Evolutionary conservation across 1,140 invertebrate species (phyloP).

Genomic region (Halesus radiatus): DNA sequence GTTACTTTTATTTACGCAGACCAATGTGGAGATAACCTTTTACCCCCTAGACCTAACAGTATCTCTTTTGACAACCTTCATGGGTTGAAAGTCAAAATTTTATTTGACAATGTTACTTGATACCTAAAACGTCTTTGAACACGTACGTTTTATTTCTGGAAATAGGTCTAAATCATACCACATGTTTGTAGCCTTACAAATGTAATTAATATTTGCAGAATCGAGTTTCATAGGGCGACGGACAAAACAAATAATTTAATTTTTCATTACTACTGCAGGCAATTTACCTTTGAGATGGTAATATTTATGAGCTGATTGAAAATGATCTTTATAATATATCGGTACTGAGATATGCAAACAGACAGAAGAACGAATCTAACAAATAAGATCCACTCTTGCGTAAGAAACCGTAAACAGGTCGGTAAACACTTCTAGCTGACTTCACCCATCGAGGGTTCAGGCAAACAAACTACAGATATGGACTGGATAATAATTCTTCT

Average conservation of each 20-base stretch:
- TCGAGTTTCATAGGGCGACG: no score
- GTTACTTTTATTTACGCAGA: neutral
- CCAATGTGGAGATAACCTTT: neutral
- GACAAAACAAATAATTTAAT: no score
- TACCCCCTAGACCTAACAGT: neutral
- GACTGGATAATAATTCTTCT: neutral
- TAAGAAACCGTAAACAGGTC: neutral
- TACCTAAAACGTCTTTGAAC: neutral
- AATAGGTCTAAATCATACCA: no score
- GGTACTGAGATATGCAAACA: neutral
- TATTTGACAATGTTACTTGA: neutral
- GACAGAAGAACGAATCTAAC: neutral
- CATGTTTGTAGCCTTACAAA: no score
- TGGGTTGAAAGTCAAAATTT: neutral
- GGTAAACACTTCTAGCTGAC: neutral
- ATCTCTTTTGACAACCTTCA: neutral
- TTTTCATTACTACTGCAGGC: no score
- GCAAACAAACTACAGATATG: no score
- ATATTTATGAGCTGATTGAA: no score
- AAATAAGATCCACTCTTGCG: neutral
- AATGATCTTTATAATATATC: neutral
- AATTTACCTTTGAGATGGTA: no score
- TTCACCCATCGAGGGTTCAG: neutral
- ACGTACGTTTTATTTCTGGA: neutral
- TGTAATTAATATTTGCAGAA: no score